Evolutionary conservation across 2,797 vertebrate species (phyloP), one percentile per base, ranked within the genome.

Genomic region (Masticophis lateralis): DNA sequence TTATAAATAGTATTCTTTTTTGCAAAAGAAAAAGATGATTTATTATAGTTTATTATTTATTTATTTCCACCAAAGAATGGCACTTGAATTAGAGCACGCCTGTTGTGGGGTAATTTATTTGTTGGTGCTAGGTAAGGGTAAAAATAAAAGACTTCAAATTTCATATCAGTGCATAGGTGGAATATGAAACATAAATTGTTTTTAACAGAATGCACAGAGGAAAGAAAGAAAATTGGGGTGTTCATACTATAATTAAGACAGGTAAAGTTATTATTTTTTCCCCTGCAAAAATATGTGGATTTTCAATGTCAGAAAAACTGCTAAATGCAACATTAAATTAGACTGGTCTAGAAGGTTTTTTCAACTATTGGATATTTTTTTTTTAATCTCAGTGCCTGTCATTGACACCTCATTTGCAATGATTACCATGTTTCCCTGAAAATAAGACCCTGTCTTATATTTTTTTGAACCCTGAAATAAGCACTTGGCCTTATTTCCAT

Each of bases 141-240:
- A 37, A 37, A 63, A 37, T 37, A 94, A 93, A n/a, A 25, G 0
- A 55, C 5, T 9, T 28, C 10, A 88, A 93, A 89, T 51, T 2
- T 57, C 27, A 18, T 92, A 94, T 90, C 90, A 22, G 22, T 91
- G 28, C 91, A 87, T 43, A 90, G n/a, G 92, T 92, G 28, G 90
- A 93, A 93, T 91, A 13, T 6, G 59, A 57, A 20, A 91, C 90
- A 89, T 69, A 91, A 87, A 2, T 16, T 14, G 37, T 83, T 89
- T 10, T 66, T 74, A 43, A 66, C 66, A 55, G 27, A 18, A 37
- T 89, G 89, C 8, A 47, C 22, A 69, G 66, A 55, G 59, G 91
- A 92, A 66, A n/a, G 28, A 6, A 93, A 0, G 90, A 27, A 59
- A n/a, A 47, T 47, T 59, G 28, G 43, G 57, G 66, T 88, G 63